Evolutionary conservation across 2,797 vertebrate species (phyloP), one percentile per base, ranked within the genome.

Genomic region (Falco rusticolus): DNA sequence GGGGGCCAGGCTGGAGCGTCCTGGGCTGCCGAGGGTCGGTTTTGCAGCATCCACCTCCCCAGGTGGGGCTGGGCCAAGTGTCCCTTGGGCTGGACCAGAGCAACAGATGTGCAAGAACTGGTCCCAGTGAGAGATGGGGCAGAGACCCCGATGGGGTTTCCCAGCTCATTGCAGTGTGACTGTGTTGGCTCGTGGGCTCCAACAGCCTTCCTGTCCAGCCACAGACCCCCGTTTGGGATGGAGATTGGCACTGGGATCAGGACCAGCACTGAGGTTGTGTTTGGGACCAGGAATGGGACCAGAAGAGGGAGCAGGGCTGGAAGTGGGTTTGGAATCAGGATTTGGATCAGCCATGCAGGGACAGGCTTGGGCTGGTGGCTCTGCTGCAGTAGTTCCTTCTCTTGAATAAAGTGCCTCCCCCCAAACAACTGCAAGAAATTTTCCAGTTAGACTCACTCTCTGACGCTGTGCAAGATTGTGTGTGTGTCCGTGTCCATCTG

Each of bases 71-170:
- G 51, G 60, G 26, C 29, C 75, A 24, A 22, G 41, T 0, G 6
- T 43, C 0, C 29, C 54, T 21, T 19, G 24, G 53, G 14, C 20
- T 4, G 85, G 33, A n/a, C 2, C 48, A 29, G 48, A 84, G 53
- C 10, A 29, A 34, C 20, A 70, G 69, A 39, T 56, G 86, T 43
- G 41, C 53, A 33, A 66, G 34, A 48, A 26, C 29, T 7, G 37
- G 21, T 43, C 15, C 76, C 60, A 19, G 77, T 26, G 39, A 33
- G 87, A 66, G 87, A 59, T 0, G 19, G 37, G 57, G 63, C 50
- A 9, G 34, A 81, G 61, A 31, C 0, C 22, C 26, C 0, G 0
- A 0, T 8, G 50, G 48, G 45, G 14, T 51, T 70, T 82, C 48
- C 18, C n/a, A 22, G 45, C 10, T 81, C 51, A 66, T 29, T 2